phyloP scores from a whole-genome alignment of 2,113 vertebrate species.

The Bubo scandiacus region DNA sequence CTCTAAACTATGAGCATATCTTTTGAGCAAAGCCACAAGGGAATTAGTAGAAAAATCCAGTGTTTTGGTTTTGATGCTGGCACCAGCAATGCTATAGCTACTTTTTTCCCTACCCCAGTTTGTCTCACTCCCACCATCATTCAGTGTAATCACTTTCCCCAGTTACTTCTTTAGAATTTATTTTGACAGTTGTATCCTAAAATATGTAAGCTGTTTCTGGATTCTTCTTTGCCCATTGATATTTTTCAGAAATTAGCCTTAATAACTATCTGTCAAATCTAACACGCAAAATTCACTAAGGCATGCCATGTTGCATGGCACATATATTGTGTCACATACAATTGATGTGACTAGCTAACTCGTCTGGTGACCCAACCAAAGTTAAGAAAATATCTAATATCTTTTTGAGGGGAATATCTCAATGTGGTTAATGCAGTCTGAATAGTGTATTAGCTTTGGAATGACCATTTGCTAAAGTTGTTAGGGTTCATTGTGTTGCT shows the following conservation, averaged over 20 bases:
- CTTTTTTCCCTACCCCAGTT: neutral
- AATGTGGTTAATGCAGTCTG: neutral
- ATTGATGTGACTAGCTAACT: neutral
- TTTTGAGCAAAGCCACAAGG: conserved; percentile 10
- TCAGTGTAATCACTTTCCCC: neutral
- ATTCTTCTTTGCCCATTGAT: neutral
- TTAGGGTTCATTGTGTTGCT: neutral
- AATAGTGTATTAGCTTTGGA: neutral
- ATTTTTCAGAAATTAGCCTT: neutral
- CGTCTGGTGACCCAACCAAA: neutral
- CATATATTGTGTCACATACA: neutral
- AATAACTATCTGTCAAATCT: neutral
- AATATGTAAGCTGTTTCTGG: neutral
- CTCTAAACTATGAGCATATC: conserved; percentile 5
- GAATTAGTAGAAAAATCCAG: neutral
- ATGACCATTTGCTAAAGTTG: neutral
- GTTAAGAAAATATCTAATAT: neutral
- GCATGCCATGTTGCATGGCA: neutral
- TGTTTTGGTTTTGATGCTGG: neutral
- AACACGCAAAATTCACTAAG: neutral
- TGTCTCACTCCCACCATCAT: neutral
- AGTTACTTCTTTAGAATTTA: neutral
- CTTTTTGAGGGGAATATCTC: neutral
- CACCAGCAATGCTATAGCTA: neutral
- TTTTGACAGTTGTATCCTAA: neutral